A percentile compares a stretch with the other conserved stretches of the same genome.
Evolutionary conservation across 2,113 vertebrate genomes (phyloP).

Genomic region (Rhombomys opimus): DNA sequence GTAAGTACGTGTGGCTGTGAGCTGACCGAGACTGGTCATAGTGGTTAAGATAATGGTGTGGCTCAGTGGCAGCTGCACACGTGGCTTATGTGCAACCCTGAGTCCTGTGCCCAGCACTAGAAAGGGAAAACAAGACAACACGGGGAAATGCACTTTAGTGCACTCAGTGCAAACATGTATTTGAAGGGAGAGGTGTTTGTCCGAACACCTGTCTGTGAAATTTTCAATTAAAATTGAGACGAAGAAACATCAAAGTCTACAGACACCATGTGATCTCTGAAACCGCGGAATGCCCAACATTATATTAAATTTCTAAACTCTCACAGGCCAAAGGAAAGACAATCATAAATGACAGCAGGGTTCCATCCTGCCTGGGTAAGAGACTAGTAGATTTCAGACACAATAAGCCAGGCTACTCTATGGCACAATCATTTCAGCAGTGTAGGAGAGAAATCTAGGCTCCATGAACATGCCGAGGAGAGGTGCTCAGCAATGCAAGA

Average conservation of each 20-base stretch:
- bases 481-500: neutral
- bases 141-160: too few species aligned
- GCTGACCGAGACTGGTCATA: neutral
- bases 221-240: slow-evolving; percentile 23
- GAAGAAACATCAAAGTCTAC: neutral
- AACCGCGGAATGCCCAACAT: neutral
- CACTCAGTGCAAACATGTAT: neutral
- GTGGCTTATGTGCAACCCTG: too few species aligned
- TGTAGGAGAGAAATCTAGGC: neutral
- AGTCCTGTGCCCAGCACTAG: neutral
- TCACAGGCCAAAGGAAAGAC: neutral
- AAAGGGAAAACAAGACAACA: neutral
- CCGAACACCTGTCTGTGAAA: neutral
- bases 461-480: neutral
- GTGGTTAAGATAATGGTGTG: neutral
- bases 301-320: neutral
- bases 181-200: neutral
- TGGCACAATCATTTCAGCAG: neutral
- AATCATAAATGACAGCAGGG: neutral
- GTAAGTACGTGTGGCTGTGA: neutral
- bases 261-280: neutral
- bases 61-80: neutral
- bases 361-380: neutral
- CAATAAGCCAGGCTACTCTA: neutral
- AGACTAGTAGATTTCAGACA: neutral